Conservation (phyloP, 2,113 vertebrate species). For the Hemichromis elongatus region DNA sequence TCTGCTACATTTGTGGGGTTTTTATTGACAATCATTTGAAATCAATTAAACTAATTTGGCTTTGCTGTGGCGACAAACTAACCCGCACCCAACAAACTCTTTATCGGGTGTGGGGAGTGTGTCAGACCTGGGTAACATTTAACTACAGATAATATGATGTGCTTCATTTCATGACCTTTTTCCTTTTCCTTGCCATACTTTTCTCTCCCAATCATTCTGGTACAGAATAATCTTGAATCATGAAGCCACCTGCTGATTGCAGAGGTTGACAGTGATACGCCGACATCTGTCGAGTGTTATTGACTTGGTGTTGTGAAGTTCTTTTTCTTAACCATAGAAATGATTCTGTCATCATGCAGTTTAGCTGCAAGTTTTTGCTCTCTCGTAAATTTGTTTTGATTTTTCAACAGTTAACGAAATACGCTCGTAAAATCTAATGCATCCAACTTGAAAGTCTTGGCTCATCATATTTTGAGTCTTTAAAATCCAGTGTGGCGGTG, state of each 20-base stretch:
- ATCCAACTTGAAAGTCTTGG: background rate
- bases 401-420: background rate
- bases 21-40: background rate
- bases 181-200: background rate
- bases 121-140: background rate
- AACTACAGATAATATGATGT: background rate
- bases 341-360: background rate
- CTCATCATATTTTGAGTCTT: background rate
- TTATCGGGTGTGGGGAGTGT: background rate
- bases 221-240: background rate
- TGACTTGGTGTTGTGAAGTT: background rate
- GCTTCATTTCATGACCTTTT: background rate
- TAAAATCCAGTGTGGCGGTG: background rate
- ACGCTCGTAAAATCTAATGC: background rate
- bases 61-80: background rate
- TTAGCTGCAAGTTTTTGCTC: background rate
- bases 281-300: background rate
- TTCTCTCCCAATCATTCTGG: background rate
- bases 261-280: background rate
- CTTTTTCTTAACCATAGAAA: background rate
- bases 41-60: background rate
- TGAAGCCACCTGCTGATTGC: background rate
- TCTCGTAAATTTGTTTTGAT: background rate
- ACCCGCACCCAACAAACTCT: background rate
- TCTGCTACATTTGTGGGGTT: background rate